Percentiles rank a stretch among this genome's conserved stretches.
phyloP scores from a whole-genome alignment of 2,797 vertebrate species.

The Mareca penelope region DNA sequence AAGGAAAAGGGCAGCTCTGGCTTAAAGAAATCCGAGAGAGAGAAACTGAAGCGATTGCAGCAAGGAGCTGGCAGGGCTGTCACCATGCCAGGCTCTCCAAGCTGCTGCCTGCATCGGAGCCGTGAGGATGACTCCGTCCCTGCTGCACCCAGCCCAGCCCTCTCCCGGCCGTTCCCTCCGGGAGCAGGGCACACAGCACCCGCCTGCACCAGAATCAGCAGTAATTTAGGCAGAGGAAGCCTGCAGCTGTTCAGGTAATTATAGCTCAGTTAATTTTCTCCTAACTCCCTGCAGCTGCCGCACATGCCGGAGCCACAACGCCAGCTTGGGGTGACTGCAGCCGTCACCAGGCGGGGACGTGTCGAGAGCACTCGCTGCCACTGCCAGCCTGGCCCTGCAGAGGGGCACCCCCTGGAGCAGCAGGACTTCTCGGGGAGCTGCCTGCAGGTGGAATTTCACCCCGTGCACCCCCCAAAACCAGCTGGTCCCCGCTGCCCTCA shows the following conservation, averaged over 20 bases:
- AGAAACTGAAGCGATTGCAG: not conserved
- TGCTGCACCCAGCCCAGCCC: not conserved
- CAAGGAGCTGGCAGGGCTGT: not conserved
- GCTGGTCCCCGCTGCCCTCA: not conserved
- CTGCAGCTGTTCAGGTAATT: not conserved
- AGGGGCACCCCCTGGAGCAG: too few relatives aligned
- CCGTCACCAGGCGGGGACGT: not conserved
- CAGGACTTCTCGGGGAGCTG: not conserved
- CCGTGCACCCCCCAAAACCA: not conserved
- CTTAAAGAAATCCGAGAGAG: not conserved
- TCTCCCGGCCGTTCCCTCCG: not conserved
- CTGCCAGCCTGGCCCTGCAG: not conserved
- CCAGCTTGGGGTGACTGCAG: not conserved
- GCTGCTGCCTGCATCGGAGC: not conserved
- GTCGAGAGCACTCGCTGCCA: not conserved
- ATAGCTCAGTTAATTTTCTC: not conserved
- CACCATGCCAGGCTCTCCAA: not conserved
- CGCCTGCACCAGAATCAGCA: not conserved
- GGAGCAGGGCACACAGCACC: not conserved
- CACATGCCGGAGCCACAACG: not conserved
- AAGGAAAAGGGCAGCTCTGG: not conserved
- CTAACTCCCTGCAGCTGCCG: not conserved
- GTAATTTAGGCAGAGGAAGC: not conserved
- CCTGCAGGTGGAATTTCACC: not conserved
- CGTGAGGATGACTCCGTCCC: not conserved